Evolutionary conservation across 2,888 invertebrate genomes (phyloP).

Genomic region (Yponomeuta malinellus): DNA sequence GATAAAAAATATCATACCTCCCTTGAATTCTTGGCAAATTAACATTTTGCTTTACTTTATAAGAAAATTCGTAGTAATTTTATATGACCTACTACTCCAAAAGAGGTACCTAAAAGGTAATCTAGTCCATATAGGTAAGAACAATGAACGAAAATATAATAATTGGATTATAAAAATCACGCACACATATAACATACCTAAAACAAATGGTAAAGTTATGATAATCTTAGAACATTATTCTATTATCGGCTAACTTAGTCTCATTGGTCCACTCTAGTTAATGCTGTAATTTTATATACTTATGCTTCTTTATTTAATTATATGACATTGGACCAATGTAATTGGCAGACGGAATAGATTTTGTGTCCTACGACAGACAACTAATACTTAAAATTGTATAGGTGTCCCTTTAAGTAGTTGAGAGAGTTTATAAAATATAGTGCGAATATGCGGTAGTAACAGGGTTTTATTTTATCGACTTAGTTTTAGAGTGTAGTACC

Average conservation of each 20-base stretch:
- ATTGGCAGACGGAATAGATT: neutral
- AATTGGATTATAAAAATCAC: neutral
- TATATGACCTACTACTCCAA: too few relatives aligned
- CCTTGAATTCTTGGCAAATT: too few relatives aligned
- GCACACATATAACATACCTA: neutral
- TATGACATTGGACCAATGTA: neutral
- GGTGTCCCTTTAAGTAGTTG: neutral
- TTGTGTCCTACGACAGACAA: neutral
- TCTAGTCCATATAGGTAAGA: too few relatives aligned
- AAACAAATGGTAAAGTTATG: neutral
- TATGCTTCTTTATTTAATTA: neutral
- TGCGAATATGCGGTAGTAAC: neutral
- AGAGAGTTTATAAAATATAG: slow-evolving; percentile 2
- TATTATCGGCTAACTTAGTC: neutral
- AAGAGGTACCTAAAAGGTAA: too few relatives aligned
- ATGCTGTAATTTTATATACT: neutral
- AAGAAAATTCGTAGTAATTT: too few relatives aligned
- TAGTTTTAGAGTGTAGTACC: neutral
- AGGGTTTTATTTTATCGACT: neutral
- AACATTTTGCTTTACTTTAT: too few relatives aligned
- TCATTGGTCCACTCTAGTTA: neutral
- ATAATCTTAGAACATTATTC: neutral
- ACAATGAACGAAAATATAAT: too few relatives aligned
- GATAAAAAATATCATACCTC: neutral
- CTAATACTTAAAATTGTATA: neutral